Evolutionary conservation across 2,113 vertebrate genomes (phyloP), one percentile per base, ranked within the genome.

Genomic region (Clarias gariepinus): DNA sequence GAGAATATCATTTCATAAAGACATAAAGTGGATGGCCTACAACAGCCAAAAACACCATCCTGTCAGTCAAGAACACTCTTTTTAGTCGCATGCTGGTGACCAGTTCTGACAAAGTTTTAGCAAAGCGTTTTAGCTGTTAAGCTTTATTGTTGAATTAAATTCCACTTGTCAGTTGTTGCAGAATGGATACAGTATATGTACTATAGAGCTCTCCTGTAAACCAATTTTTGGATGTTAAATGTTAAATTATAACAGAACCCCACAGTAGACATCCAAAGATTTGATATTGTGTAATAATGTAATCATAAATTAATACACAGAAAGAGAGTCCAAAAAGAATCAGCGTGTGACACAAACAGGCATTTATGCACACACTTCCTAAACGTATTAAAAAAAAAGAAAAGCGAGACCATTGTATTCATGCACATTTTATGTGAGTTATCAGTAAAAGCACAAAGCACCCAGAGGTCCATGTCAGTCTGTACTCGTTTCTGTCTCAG

Each of bases 351-450:
- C 18, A 81, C 69, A 74, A 21, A 52, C 25, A 25, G 0, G 4
- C 10, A 25, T 21, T 9, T 73, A 28, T 36, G 61, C 8, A n/a
- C 64, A 81, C 63, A 78, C 79, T 47, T n/a, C 57, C 68, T 64
- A 61, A 25, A 64, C 18, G 78, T 36, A 79, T 71, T 79, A 57
- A 36, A 36, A 10, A 77, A 85, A 89, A 79, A 60, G 78, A 71
- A 87, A 88, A 88, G 61, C 78, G 79, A 92, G 92, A 95, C 93
- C 92, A 92, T 91, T 88, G 92, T 89, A 91, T 93, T 95, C 93
- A 95, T 95, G 89, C 93, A 94, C 92, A 92, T 94, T 94, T 94
- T 92, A 94, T 94, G 88, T 83, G 90, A 91, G 92, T 81, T 89
- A 55, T 91, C 89, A 91, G 86, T 92, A 90, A 93, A 93, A 93